Conservation (phyloP, 2,797 vertebrate species). For the Petrocephalus sullivani region DNA sequence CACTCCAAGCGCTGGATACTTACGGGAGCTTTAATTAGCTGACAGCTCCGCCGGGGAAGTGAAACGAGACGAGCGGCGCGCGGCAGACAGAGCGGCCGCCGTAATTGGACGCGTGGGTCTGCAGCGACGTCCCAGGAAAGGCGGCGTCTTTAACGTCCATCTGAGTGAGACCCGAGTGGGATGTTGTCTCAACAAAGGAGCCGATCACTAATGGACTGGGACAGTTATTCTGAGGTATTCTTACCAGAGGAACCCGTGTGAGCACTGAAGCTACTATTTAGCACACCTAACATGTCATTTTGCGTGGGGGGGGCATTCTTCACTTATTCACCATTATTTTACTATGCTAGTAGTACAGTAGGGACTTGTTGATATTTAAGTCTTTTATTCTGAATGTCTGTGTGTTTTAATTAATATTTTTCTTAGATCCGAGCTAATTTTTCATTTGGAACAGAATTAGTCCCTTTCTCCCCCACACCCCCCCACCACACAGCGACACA, state of each 20-base stretch:
- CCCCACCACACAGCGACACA: not conserved
- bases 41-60: not conserved
- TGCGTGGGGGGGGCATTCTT: not conserved
- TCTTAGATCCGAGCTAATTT: not conserved
- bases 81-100: not conserved
- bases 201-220: not conserved
- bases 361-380: not conserved
- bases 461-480: not conserved
- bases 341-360: not conserved
- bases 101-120: not conserved
- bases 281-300: not conserved
- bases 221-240: not conserved
- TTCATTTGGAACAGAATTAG: not conserved
- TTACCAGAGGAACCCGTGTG: not conserved
- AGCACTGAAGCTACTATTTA: not conserved
- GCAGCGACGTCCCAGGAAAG: not conserved
- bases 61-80: not conserved
- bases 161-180: not conserved
- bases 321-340: not conserved
- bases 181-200: not conserved
- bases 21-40: not conserved
- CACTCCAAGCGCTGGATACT: not conserved
- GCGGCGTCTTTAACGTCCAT: not conserved
- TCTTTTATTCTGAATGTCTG: not conserved
- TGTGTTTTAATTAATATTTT: not conserved